Conservation (phyloP, 2,888 invertebrate genomes). For the Camptogramma bilineatum region DNA sequence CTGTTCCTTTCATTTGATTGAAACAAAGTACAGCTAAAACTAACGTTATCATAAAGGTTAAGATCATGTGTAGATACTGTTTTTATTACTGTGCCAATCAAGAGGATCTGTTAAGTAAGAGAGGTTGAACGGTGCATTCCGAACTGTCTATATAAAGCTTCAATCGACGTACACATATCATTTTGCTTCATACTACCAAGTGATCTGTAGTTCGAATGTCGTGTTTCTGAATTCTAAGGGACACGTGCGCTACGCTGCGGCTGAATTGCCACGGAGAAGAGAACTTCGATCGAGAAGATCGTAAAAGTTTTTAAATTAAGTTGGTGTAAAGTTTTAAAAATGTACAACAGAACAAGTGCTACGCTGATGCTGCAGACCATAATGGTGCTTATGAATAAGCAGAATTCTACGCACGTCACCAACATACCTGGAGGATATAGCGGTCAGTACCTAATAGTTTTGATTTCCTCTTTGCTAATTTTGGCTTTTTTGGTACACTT, state of each 20-base stretch:
- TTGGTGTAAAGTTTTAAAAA: constrained; percentile 46
- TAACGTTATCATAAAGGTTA: not conserved
- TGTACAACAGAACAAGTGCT: constrained; percentile 80
- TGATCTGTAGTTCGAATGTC: constrained; percentile 40
- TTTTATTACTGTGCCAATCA: constrained; percentile 11
- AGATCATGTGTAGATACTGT: not conserved
- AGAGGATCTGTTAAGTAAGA: constrained; percentile 38
- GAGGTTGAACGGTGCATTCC: constrained; percentile 64
- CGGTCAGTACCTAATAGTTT: constrained; percentile 62
- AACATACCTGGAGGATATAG: constrained; percentile 66
- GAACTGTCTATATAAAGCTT: constrained; percentile 70
- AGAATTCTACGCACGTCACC: constrained; percentile 75
- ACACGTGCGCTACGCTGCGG: constrained; percentile 21
- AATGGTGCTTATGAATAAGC: constrained; percentile 81
- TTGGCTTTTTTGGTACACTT: too few species aligned
- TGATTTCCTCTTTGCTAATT: constrained; percentile 33
- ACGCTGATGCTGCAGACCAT: constrained; percentile 82
- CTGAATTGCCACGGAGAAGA: constrained; percentile 1
- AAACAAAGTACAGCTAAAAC: not conserved
- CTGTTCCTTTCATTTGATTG: too few species aligned
- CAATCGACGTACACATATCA: constrained; percentile 57
- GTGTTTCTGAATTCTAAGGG: constrained; percentile 18
- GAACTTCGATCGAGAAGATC: not conserved
- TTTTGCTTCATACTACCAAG: constrained; percentile 60
- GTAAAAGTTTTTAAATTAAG: constrained; percentile 9